Base-by-base conservation (phyloP, 1,140 invertebrate genomes). In the Oncopeltus fasciatus region DNA sequence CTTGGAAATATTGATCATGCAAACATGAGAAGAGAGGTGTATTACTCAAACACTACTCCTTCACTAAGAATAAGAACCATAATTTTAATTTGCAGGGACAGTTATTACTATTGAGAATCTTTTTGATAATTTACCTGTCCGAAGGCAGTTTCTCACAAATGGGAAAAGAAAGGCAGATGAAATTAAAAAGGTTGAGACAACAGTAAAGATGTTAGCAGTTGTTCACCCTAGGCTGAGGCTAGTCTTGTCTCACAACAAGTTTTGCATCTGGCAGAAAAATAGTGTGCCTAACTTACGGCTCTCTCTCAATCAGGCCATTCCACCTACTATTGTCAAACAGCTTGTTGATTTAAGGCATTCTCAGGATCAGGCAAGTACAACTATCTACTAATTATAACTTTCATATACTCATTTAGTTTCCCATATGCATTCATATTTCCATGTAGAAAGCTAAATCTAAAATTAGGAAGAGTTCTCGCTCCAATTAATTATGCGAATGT, bases 31-130 rank as follows among this genome's bases (percentile, higher is more conserved):
- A n/a, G n/a, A n/a, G n/a, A n/a, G n/a, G n/a, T n/a, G n/a, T n/a
- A n/a, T n/a, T n/a, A n/a, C n/a, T n/a, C n/a, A n/a, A n/a, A n/a
- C n/a, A n/a, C n/a, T n/a, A n/a, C n/a, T n/a, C n/a, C n/a, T n/a
- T n/a, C n/a, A n/a, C n/a, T n/a, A n/a, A n/a, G n/a, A n/a, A n/a
- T n/a, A n/a, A n/a, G n/a, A n/a, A n/a, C n/a, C n/a, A n/a, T n/a
- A n/a, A n/a, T n/a, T n/a, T n/a, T n/a, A n/a, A n/a, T n/a, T 71
- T 71, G 33, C 66, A 83, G 84, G 83, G 27, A 86, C 83, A 20
- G 77, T 74, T 18, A 70, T 86, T 2, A 70, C 71, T 65, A 77
- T 78, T 3, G 71, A 62, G 44, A 73, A 80, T 62, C 67, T 86
- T 33, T 86, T 85, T 69, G 78, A 77, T 67, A 77, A 79, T 53